Evolutionary conservation across 2,113 vertebrate genomes (phyloP).

Genomic region (Pseudonaja textilis): DNA sequence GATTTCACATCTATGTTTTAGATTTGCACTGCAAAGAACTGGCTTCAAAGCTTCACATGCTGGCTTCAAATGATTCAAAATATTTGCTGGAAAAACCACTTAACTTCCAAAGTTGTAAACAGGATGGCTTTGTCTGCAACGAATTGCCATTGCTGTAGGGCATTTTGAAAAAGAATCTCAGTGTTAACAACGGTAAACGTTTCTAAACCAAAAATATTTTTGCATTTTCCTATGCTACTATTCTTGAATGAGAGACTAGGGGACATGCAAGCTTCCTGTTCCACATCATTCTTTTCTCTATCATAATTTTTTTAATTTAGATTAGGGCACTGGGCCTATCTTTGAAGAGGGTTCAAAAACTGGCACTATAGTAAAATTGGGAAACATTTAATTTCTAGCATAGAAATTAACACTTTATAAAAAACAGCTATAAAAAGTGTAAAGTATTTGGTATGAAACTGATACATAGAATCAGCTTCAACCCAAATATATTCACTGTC

Average conservation of each 20-base stretch:
- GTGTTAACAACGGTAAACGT: not conserved
- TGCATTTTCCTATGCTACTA: not conserved
- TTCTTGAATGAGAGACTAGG: not conserved
- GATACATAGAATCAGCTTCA: not conserved
- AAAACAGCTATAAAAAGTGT: not conserved
- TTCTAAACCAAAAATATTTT: not conserved
- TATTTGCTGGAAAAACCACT: constrained; percentile 17
- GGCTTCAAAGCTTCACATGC: not conserved
- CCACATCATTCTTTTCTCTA: not conserved
- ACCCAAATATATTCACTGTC: not conserved
- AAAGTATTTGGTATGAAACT: not conserved
- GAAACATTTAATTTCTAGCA: not conserved
- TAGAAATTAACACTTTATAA: not conserved
- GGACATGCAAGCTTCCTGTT: not conserved
- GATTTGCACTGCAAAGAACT: not conserved
- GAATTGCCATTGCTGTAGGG: not conserved
- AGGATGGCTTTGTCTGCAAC: constrained; percentile 9
- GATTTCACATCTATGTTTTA: constrained; percentile 15
- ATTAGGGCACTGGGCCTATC: not conserved
- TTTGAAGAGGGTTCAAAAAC: not conserved
- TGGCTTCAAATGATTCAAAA: not conserved
- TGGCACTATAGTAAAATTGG: not conserved
- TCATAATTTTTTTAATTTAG: not conserved
- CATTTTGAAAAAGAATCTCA: constrained; percentile 1
- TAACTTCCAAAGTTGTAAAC: constrained; percentile 12